Conservation (phyloP, 30 jellyfish, hydroid and myxozoan genomes). For the Sanderia malayensis region DNA sequence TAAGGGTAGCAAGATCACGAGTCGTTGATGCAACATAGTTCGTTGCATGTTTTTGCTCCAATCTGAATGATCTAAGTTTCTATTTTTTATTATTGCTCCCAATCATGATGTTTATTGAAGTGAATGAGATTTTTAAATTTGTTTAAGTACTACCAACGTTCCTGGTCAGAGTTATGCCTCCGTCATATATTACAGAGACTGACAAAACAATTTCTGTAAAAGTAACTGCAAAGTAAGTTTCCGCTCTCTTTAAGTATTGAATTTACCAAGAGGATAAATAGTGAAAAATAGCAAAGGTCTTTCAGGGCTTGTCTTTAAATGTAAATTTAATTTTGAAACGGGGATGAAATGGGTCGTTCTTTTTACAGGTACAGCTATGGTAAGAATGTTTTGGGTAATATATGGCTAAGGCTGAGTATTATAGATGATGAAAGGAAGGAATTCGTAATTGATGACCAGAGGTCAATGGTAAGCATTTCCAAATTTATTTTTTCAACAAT, state of each 20-base stretch:
- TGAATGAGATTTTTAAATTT: not conserved
- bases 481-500: too few relatives aligned
- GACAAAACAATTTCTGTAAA: slow-evolving; percentile 3
- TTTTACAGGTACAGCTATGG: slow-evolving; percentile 53
- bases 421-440: slow-evolving; percentile 8
- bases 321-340: too few relatives aligned
- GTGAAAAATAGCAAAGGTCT: too few relatives aligned
- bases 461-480: slow-evolving; percentile 19
- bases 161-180: slow-evolving; percentile 21
- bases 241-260: not conserved
- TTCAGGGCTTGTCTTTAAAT: too few relatives aligned
- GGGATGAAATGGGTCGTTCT: too few relatives aligned
- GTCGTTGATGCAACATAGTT: too few relatives aligned
- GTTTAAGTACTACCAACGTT: slow-evolving; percentile 57
- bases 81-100: too few relatives aligned
- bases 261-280: too few relatives aligned
- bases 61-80: too few relatives aligned
- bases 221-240: slow-evolving; percentile 38
- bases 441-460: slow-evolving; percentile 2
- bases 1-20: too few relatives aligned
- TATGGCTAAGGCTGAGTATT: slow-evolving; percentile 22
- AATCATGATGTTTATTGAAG: too few relatives aligned
- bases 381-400: slow-evolving; percentile 19
- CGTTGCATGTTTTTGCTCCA: too few relatives aligned
- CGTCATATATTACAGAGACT: slow-evolving; percentile 20